Base-by-base conservation (phyloP, 2,797 vertebrate species). In the Huso huso region DNA sequence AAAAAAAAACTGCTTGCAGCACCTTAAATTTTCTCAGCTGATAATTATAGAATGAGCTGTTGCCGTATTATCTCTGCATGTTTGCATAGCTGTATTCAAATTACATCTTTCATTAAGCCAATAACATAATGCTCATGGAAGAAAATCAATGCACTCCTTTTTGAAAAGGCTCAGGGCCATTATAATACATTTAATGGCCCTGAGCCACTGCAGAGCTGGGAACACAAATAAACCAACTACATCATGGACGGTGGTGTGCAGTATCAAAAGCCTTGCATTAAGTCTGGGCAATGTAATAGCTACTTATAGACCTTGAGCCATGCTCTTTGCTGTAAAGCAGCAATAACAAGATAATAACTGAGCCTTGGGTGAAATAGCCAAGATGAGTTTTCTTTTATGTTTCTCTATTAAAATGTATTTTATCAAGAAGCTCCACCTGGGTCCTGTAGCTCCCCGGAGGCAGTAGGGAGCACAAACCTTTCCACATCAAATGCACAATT, bases 331-430 rank as follows among this genome's bases (percentile, higher is more conserved):
- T 37, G 37, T 37, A 37, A 37, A 4, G 23, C 61, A 8, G 51
- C 51, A 48, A 62, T 62, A 62, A 66, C 37, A 55, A 15, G 48
- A 51, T 15, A 37, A 67, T 11, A 62, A 51, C 58, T 60, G 12
- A 10, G 65, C 55, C 48, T 9, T 12, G 50, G 12, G 6, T 61
- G 49, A 53, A 52, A 62, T 7, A 13, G 13, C 55, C 57, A 48
- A 49, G 10, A 50, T 66, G 49, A 67, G 60, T 49, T 18, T 49
- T 50, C 3, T 76, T 63, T 68, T 71, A 51, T 69, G 13, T 67
- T 53, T 66, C 67, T 68, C 67, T 53, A 37, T 70, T 61, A 62
- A 69, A 66, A 62, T 4, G 6, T 48, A 48, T 67, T 75, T 66
- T 52, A 64, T 68, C 64, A 63, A 60, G 48, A 50, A 2, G 18